These are phyloP conservation scores for Neomorphus geoffroyi DNA, from an alignment of 2,797 vertebrate genomes.

Conservation along the genomic window DNA sequence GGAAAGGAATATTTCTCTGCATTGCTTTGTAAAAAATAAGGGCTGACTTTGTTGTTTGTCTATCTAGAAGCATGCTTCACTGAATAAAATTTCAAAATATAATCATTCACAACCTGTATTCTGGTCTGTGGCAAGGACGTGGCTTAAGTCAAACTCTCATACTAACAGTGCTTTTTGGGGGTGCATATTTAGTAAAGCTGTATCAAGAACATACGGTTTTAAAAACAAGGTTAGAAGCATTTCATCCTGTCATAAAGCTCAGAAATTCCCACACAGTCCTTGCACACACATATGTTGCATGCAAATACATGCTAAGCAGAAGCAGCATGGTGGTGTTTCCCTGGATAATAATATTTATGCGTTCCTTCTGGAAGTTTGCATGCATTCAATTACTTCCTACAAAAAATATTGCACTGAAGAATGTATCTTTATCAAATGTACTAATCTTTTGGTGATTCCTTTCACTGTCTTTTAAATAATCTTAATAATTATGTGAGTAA, in stretches of 20 bases:
- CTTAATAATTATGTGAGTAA: background rate
- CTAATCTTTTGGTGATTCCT: background rate
- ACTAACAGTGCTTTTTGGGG: background rate
- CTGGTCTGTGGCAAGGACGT: constrained; percentile 74
- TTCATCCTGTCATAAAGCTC: background rate
- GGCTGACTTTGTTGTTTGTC: constrained; percentile 37
- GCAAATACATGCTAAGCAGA: background rate
- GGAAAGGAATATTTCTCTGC: constrained; percentile 7
- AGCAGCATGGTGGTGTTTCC: background rate
- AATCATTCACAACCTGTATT: constrained; percentile 50
- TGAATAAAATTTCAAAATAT: constrained; percentile 68
- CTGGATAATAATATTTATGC: background rate
- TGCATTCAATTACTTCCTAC: background rate
- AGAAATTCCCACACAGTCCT: background rate
- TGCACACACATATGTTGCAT: background rate
- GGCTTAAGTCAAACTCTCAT: constrained; percentile 32
- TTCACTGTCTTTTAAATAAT: background rate
- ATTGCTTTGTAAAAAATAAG: constrained; percentile 46
- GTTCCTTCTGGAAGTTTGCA: background rate
- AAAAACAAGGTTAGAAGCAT: background rate
- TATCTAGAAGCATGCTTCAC: constrained; percentile 39
- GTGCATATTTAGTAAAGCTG: constrained; percentile 21
- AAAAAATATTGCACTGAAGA: background rate
- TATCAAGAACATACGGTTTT: background rate
- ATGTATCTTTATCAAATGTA: background rate